Evolutionary conservation across 2,797 vertebrate genomes (phyloP), one percentile per base, ranked within the genome.

Genomic region (Gambelia wislizenii): DNA sequence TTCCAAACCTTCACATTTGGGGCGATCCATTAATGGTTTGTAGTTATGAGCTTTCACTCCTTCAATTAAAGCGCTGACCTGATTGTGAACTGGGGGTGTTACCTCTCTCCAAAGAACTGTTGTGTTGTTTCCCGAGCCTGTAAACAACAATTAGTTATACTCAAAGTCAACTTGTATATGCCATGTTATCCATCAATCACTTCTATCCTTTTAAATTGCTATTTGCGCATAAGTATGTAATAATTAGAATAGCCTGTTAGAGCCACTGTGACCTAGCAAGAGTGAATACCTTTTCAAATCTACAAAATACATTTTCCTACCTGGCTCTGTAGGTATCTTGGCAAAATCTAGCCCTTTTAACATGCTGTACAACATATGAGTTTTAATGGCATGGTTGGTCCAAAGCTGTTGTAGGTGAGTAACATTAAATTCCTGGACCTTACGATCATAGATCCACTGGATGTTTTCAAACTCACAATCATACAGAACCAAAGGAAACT

Each of bases 401-500:
- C 99, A 99, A 77, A 98, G 97, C 61, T 98, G 98, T 92, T 98
- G 98, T 12, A 99, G 92, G 16, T 98, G 95, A 42, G 95, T 97
- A 52, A 98, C 91, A 14, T 98, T 98, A 88, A 98, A 98, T 0
- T 93, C 85, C 54, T 98, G 97, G 82, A 96, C 97, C 8, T 97
- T 96, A 0, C 7, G 91, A 92, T 97, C 97, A 0, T 96, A 96
- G 59, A 96, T 85, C 99, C 99, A 99, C 81, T 86, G 95, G 83
- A 99, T 80, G 87, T 97, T 98, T 74, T 98, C 97, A 61, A 99
- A 99, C 89, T 97, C 96, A 1, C 99, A 99, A 93, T 98, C 94
- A 0, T 98, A 97, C 18, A 99, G 96, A 85, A 99, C 98, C 85
- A 99, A 96, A 16, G 99, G 99, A 90, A 97, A 99, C 95, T 99